Evolutionary conservation across 1,140 invertebrate species (phyloP).

Genomic region (Diabrotica undecimpunctata): DNA sequence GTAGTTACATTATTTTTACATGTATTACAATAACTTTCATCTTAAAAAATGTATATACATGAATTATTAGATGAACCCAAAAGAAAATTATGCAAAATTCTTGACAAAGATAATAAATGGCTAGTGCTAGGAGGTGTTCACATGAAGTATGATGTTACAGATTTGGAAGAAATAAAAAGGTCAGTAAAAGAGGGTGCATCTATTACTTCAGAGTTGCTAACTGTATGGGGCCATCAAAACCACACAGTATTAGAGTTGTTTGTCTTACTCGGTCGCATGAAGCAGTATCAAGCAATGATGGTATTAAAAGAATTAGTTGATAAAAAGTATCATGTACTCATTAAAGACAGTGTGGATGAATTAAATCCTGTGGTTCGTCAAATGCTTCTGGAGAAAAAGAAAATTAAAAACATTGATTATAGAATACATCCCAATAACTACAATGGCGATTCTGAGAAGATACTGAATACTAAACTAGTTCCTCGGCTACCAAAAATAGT

Average conservation of each 20-base stretch:
- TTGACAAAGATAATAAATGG: conserved; percentile 78
- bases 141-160: conserved; percentile 54
- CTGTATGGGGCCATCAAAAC: conserved; percentile 74
- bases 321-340: conserved; percentile 55
- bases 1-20: too few relatives aligned
- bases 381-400: conserved; percentile 25
- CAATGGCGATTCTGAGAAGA: conserved; percentile 32
- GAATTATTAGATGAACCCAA: conserved; percentile 66
- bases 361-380: conserved; percentile 37
- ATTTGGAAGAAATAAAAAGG: conserved; percentile 51
- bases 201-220: conserved; percentile 71
- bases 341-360: conserved; percentile 48
- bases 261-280: conserved; percentile 60
- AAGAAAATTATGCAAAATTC: conserved; percentile 66
- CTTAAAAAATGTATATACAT: conserved; percentile 61
- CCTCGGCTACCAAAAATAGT: background rate
- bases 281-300: conserved; percentile 68
- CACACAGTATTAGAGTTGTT: conserved; percentile 77
- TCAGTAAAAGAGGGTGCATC: conserved; percentile 54
- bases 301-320: conserved; percentile 62
- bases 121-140: conserved; percentile 61
- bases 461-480: conserved; percentile 8
- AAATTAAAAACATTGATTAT: conserved; percentile 19
- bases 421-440: conserved; percentile 34
- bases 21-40: too few relatives aligned